Base-by-base conservation (phyloP, 2,113 vertebrate genomes). In the Galeopterus variegatus region DNA sequence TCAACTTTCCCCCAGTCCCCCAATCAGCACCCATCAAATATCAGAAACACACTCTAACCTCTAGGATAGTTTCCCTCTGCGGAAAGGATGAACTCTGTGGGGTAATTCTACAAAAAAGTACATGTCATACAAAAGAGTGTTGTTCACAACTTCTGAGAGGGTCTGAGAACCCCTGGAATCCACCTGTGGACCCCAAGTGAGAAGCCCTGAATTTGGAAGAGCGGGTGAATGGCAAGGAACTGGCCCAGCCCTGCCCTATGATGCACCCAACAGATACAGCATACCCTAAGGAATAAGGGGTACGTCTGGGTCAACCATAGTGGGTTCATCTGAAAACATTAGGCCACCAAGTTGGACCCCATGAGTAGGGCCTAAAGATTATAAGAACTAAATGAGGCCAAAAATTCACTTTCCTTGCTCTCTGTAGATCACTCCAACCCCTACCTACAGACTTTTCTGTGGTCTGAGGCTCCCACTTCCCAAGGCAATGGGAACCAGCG, bases 211-310 rank as follows among this genome's bases (percentile, higher is more conserved):
- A 72, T 7, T 75, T 19, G 41, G n/a, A 36, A 33, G 7, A 54
- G 21, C 41, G 41, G 45, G n/a, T 24, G 18, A 4, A 14, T 0
- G 7, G 12, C 18, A 76, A 70, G 23, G 31, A 50, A 21, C 3
- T 36, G 15, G 26, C 24, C 15, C 45, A 41, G 36, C 60, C 8
- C 8, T 28, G 1, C 5, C 21, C 33, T 26, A 5, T 1, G 52
- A 19, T 9, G 2, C n/a, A 48, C 2, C 33, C 7, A 6, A 64
- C 1, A 7, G n/a, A 79, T 1, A 13, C 11, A 26, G 52, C 1
- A 0, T 1, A 48, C 14, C 65, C 64, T 28, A 28, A 36, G 9
- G n/a, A 77, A 41, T 12, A 36, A 92, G 11, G 6, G 58, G 12
- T 8, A 28, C 31, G 69, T 36, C 7, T 6, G 41, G 70, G 48